Conservation (phyloP, 2,797 vertebrate genomes). For the Distichodus sexfasciatus region DNA sequence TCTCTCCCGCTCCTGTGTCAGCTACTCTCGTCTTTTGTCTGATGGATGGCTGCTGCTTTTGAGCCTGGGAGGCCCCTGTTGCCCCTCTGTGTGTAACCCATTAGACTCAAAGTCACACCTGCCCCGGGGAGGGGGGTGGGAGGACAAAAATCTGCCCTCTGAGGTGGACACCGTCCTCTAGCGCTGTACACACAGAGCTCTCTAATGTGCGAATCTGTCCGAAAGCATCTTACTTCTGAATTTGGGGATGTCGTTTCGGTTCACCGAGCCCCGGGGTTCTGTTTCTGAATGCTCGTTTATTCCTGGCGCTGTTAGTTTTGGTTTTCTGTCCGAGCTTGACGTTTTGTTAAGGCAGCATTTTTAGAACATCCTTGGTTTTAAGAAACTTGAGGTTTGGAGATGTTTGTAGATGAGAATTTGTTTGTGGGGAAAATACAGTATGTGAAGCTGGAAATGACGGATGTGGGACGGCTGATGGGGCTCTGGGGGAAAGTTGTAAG, state of each 20-base stretch:
- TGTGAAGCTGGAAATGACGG: slow-evolving; percentile 13
- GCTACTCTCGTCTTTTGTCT: slow-evolving; percentile 47
- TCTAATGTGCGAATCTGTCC: slow-evolving; percentile 16
- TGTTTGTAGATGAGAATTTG: background rate
- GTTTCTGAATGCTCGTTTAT: too few relatives aligned
- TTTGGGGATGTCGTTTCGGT: too few relatives aligned
- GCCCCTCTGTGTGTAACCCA: slow-evolving; percentile 30
- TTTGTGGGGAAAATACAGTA: too few relatives aligned
- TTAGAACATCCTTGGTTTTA: too few relatives aligned
- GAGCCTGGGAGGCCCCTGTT: slow-evolving; percentile 30
- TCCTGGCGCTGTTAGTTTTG: too few relatives aligned
- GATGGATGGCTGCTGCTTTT: slow-evolving; percentile 35
- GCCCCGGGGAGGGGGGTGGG: slow-evolving; percentile 20
- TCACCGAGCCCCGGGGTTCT: too few relatives aligned
- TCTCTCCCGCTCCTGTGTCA: slow-evolving; percentile 29
- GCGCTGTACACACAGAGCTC: slow-evolving; percentile 10
- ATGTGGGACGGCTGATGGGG: slow-evolving; percentile 35
- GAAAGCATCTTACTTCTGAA: slow-evolving; percentile 11
- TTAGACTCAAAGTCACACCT: slow-evolving; percentile 46
- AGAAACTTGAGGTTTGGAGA: too few relatives aligned
- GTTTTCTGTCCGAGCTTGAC: too few relatives aligned
- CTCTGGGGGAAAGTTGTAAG: slow-evolving; percentile 64
- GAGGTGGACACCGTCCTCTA: background rate
- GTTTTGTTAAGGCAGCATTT: too few relatives aligned
- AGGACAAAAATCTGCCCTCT: slow-evolving; percentile 10